phyloP scores from a whole-genome alignment of 2,888 invertebrate genomes.

The Serripes groenlandicus region DNA sequence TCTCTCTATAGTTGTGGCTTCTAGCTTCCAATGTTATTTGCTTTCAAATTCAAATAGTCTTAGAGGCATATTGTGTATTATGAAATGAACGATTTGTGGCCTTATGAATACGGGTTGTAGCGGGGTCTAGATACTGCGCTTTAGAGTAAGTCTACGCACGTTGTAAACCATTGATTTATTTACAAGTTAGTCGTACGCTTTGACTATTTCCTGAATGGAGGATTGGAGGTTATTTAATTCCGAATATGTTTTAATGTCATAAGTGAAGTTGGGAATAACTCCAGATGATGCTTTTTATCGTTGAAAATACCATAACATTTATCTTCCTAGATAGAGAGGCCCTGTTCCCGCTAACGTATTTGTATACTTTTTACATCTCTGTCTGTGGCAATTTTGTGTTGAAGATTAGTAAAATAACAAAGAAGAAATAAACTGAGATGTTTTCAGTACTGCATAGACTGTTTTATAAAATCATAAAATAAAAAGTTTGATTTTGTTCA shows the following conservation, averaged over 20 bases:
- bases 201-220: not conserved
- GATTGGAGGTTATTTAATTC: not conserved
- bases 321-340: conserved; percentile 17
- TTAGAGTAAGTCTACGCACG: conserved; percentile 35
- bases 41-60: conserved; percentile 62
- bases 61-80: conserved; percentile 34
- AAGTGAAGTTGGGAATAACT: not conserved
- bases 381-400: too few species aligned
- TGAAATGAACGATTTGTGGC: conserved; percentile 48
- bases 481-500: too few species aligned
- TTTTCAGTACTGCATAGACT: too few species aligned
- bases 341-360: conserved; percentile 4
- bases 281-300: not conserved
- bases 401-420: too few species aligned
- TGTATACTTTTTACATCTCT: too few species aligned
- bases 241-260: not conserved
- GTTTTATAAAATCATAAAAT: too few species aligned
- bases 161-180: conserved; percentile 49
- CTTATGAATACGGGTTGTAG: conserved; percentile 44
- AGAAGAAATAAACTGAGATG: too few species aligned
- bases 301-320: conserved; percentile 26
- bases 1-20: conserved; percentile 39
- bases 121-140: conserved; percentile 35
- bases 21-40: conserved; percentile 60
- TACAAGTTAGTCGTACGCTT: not conserved